Base-by-base conservation (phyloP, 2,113 vertebrate genomes). In the Malurus elegans region DNA sequence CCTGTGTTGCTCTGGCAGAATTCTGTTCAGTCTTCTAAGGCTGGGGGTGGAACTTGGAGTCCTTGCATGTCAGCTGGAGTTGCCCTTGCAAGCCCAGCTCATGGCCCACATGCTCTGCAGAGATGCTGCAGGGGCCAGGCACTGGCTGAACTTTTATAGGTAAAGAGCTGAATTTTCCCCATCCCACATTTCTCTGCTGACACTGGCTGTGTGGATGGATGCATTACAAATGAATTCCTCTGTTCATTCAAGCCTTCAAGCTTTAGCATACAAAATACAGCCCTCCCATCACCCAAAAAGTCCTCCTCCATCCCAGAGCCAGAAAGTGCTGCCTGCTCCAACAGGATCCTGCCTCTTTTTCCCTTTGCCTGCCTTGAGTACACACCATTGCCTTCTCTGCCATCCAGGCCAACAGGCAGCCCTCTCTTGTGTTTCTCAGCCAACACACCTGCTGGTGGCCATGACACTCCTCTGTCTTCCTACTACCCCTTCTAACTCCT, bases 361-460 rank as follows among this genome's bases (percentile, higher is more conserved):
- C 12, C 47, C 20, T 73, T 34, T 80, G 32, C 51, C 67, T 66
- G 48, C 38, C 85, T 76, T 72, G 28, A 67, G 64, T 61, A 58
- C 29, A 44, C 34, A 31, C 24, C 44, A 31, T 21, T 78, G 17
- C 23, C 31, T n/a, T 24, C 21, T 65, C 62, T 90, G 42, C 64
- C 64, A 72, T 9, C 19, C 24, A 0, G 8, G 70, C 56, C n/a
- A 58, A 20, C 26, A 60, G 11, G 60, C 72, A 93, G 78, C 6
- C 40, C 40, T 26, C 5, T 87, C 17, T 6, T 19, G 6, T 45
- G 60, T 64, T 94, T 80, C 82, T 79, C 81, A 65, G 93, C 69
- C 88, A 90, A 65, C 31, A 45, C 51, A 78, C 56, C 72, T 90
- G 88, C 44, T 88, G 44, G 69, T 53, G 82, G 66, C 72, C 69